phyloP scores from a whole-genome alignment of 2,797 vertebrate species.

The Pachyuromys duprasi region DNA sequence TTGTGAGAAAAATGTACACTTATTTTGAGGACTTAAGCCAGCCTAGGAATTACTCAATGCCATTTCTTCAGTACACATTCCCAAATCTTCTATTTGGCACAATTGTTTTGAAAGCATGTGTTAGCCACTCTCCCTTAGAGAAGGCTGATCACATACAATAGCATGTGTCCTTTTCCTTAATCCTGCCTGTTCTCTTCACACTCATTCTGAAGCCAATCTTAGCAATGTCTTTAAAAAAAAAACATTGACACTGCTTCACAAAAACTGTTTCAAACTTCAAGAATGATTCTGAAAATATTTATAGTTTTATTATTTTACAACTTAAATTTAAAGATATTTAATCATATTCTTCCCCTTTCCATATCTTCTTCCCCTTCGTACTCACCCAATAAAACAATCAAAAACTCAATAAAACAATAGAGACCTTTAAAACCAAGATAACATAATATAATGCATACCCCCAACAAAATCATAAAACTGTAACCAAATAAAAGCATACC shows the following conservation, averaged over 20 bases:
- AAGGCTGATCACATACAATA: not conserved
- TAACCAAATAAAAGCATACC: not conserved
- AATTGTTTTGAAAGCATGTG: not conserved
- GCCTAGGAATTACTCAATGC: not conserved
- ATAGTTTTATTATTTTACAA: not conserved
- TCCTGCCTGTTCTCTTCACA: not conserved
- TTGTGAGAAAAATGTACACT: not conserved
- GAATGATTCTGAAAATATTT: not conserved
- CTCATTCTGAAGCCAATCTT: too few species aligned
- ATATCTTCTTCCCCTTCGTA: not conserved
- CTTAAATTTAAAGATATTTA: not conserved
- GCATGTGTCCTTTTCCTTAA: not conserved
- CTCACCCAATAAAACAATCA: not conserved
- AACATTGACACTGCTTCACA: not conserved
- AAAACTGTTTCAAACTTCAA: not conserved
- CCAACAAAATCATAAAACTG: not conserved
- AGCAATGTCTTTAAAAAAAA: not conserved
- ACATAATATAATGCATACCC: not conserved
- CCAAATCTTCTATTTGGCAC: slow-evolving; percentile 1
- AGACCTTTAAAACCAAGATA: not conserved
- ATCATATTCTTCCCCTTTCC: not conserved
- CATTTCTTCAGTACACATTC: not conserved
- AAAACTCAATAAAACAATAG: not conserved
- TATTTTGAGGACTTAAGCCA: not conserved
- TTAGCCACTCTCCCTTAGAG: not conserved